Conservation (phyloP, 2,888 invertebrate species). For the Cabera pusaria region DNA sequence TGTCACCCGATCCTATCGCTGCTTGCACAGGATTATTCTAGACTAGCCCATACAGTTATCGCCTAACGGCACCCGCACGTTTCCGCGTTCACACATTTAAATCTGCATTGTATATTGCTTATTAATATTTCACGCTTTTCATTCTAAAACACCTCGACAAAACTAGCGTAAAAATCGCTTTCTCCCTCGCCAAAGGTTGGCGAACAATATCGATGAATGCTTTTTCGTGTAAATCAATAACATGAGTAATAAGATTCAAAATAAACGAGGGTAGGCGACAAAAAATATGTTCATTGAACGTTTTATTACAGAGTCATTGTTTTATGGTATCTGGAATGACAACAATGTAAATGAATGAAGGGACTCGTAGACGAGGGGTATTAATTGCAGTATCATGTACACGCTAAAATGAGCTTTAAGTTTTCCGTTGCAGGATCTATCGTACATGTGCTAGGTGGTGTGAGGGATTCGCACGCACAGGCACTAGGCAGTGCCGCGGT, state of each 20-base stretch:
- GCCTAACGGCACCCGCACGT: slow-evolving; percentile 70
- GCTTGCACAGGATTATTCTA: slow-evolving; percentile 74
- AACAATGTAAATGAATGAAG: slow-evolving; percentile 14
- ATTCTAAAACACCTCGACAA: slow-evolving; percentile 13
- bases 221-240: neutral
- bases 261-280: slow-evolving; percentile 3
- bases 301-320: slow-evolving; percentile 4
- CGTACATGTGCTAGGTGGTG: slow-evolving; percentile 8
- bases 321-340: slow-evolving; percentile 8
- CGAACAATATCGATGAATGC: neutral
- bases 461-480: slow-evolving; percentile 69
- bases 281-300: slow-evolving; percentile 8
- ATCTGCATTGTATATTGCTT: slow-evolving; percentile 52
- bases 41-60: slow-evolving; percentile 74
- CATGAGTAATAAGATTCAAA: slow-evolving; percentile 1
- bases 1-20: slow-evolving; percentile 66
- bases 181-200: slow-evolving; percentile 1
- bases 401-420: slow-evolving; percentile 15
- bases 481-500: slow-evolving; percentile 8
- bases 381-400: neutral
- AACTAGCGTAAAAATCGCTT: slow-evolving; percentile 4
- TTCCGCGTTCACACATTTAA: slow-evolving; percentile 71
- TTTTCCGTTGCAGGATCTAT: slow-evolving; percentile 58
- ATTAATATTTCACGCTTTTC: slow-evolving; percentile 32
- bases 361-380: slow-evolving; percentile 1